Conservation (phyloP, 2,888 invertebrate genomes). For the Ceramica pisi region DNA sequence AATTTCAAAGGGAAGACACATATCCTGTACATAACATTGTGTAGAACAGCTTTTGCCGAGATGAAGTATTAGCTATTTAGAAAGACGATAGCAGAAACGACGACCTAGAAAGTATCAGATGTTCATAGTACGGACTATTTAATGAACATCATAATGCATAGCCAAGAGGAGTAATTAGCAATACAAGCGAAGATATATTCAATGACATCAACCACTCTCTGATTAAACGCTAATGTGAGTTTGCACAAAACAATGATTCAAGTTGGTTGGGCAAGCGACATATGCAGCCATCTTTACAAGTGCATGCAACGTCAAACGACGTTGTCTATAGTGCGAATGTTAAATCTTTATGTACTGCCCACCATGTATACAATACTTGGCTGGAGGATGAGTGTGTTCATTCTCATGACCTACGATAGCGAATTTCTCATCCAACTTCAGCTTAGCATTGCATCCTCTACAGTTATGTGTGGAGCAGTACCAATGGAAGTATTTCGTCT, state of each 20-base stretch:
- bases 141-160: background rate
- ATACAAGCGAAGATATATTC: background rate
- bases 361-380: slow-evolving; percentile 79
- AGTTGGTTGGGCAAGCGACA: background rate
- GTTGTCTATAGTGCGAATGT: slow-evolving; percentile 13
- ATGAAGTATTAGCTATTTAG: background rate
- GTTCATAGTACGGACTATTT: background rate
- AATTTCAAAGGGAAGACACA: background rate
- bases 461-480: slow-evolving; percentile 86
- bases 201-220: background rate
- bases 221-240: background rate
- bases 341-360: slow-evolving; percentile 80
- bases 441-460: slow-evolving; percentile 83
- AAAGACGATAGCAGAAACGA: background rate
- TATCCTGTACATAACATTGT: background rate
- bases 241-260: background rate
- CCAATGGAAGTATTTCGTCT: slow-evolving; percentile 81
- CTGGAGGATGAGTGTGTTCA: slow-evolving; percentile 81
- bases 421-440: slow-evolving; percentile 80
- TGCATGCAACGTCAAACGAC: slow-evolving; percentile 17
- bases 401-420: slow-evolving; percentile 76
- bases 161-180: background rate
- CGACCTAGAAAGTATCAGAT: too few relatives aligned
- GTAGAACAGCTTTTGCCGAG: background rate
- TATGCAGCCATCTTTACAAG: background rate